A percentile compares a stretch with the other conserved stretches of the same genome.
These are phyloP conservation scores for Psittacula echo DNA, from an alignment of 2,797 vertebrate species.

Conservation along the genomic window DNA sequence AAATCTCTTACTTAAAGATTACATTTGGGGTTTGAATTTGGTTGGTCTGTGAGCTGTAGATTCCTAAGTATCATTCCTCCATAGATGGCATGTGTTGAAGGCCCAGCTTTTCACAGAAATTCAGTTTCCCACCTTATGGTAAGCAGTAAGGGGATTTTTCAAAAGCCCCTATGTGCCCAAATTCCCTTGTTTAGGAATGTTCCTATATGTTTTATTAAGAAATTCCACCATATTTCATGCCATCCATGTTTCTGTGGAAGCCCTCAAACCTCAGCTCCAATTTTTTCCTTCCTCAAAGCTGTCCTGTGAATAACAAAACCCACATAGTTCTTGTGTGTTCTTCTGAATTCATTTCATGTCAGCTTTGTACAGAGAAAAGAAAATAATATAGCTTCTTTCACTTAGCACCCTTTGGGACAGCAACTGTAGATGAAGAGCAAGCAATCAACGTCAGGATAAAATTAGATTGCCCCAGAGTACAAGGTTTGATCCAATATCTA, in stretches of 20 bases:
- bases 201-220: background rate
- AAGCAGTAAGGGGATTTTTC: background rate
- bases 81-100: background rate
- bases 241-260: background rate
- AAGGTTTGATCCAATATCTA: slow-evolving; percentile 41
- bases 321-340: slow-evolving; percentile 40
- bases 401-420: slow-evolving; percentile 45
- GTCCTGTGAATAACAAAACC: slow-evolving; percentile 34
- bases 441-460: slow-evolving; percentile 64
- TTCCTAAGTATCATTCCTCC: background rate
- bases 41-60: background rate
- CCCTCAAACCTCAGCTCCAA: background rate
- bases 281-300: background rate
- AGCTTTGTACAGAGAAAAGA: background rate
- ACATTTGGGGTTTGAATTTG: accelerated
- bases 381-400: background rate
- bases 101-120: background rate
- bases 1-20: background rate
- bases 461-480: slow-evolving; percentile 52
- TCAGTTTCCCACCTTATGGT: background rate
- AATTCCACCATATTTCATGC: background rate
- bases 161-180: accelerated
- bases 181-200: background rate
- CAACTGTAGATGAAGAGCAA: slow-evolving; percentile 45
- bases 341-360: slow-evolving; percentile 47